Percentiles rank a stretch among this genome's conserved stretches.
These are phyloP conservation scores for Mythimna lalbum DNA, from an alignment of 2,888 invertebrate genomes.

Conservation along the genomic window DNA sequence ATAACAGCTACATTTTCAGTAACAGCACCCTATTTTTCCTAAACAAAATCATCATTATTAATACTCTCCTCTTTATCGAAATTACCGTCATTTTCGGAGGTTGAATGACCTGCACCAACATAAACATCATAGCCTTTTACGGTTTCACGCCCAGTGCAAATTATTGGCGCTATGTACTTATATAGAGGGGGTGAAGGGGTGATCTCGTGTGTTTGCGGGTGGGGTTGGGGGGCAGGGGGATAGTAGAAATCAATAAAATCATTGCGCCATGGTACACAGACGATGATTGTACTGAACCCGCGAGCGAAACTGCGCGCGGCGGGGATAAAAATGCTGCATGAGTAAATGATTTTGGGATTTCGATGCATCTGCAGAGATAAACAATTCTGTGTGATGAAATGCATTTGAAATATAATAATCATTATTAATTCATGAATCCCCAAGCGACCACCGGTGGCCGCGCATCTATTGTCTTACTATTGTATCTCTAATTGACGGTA, in stretches of 20 bases:
- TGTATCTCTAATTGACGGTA: no score
- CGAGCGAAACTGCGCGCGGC: constrained; percentile 39
- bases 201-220: constrained; percentile 66
- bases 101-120: constrained; percentile 66
- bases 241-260: constrained; percentile 88
- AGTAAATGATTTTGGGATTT: constrained; percentile 19
- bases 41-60: neutral
- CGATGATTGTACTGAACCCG: constrained; percentile 76
- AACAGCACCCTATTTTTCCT: neutral
- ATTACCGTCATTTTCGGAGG: constrained; percentile 53
- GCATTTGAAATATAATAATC: no score
- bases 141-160: constrained; percentile 63
- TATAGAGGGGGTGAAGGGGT: constrained; percentile 57
- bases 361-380: no score
- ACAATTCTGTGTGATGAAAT: no score
- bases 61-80: constrained; percentile 14
- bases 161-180: constrained; percentile 66
- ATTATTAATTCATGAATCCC: no score
- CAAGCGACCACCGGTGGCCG: no score
- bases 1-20: neutral
- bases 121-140: constrained; percentile 62
- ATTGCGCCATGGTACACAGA: constrained; percentile 77
- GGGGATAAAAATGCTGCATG: constrained; percentile 30
- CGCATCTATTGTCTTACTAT: no score
- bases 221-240: constrained; percentile 64